A percentile compares a stretch with the other conserved stretches of the same genome.
Evolutionary conservation across 1,140 invertebrate genomes (phyloP).

Genomic region (Planococcus citri): DNA sequence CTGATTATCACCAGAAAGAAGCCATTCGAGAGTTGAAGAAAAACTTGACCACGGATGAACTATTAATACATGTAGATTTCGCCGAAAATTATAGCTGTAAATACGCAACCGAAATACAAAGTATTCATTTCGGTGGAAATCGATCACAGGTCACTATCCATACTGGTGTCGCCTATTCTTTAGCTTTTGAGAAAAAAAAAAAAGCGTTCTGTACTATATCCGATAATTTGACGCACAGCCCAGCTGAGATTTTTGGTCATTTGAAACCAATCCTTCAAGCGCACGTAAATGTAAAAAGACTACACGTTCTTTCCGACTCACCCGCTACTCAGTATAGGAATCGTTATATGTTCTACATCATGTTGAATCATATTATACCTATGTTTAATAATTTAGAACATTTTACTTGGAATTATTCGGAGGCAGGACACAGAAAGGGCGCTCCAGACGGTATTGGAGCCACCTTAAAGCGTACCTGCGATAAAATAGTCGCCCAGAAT

Average conservation of each 20-base stretch:
- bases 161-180: constrained; percentile 31
- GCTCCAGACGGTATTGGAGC: constrained; percentile 36
- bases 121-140: constrained; percentile 31
- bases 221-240: constrained; percentile 31
- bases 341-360: not conserved
- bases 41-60: constrained; percentile 29
- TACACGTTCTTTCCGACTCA: constrained; percentile 26
- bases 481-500: constrained; percentile 31
- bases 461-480: constrained; percentile 33
- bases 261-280: constrained; percentile 30
- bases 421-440: constrained; percentile 37
- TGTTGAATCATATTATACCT: not conserved
- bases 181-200: constrained; percentile 23
- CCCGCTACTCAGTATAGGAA: constrained; percentile 1
- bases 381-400: not conserved
- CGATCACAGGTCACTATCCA: constrained; percentile 32
- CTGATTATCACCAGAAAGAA: constrained; percentile 30
- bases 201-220: constrained; percentile 33
- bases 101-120: constrained; percentile 32
- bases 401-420: constrained; percentile 34
- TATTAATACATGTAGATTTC: constrained; percentile 32
- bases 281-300: constrained; percentile 26
- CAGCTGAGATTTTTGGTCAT: constrained; percentile 33
- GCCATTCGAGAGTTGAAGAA: constrained; percentile 29
- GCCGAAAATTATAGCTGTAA: constrained; percentile 32